These are phyloP conservation scores for Chromis chromis DNA, from an alignment of 2,797 vertebrate genomes.

Conservation along the genomic window DNA sequence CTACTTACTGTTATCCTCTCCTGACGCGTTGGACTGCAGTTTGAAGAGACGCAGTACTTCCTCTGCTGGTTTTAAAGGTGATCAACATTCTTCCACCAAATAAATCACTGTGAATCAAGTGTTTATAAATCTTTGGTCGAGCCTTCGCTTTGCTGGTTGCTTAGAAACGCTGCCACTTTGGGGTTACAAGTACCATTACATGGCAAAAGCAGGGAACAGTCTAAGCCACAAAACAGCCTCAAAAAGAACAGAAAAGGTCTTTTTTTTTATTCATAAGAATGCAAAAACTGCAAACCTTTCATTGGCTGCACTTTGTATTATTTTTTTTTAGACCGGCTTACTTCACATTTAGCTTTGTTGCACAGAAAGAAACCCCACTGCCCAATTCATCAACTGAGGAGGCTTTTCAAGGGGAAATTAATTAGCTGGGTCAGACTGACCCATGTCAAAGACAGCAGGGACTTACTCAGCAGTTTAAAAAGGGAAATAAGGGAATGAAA, in stretches of 20 bases:
- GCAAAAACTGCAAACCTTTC: conserved; percentile 47
- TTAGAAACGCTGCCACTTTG: conserved; percentile 88
- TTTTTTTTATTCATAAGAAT: conserved; percentile 34
- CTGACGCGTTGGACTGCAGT: conserved; percentile 22
- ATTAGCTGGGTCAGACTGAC: conserved; percentile 84
- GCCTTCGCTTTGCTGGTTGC: conserved; percentile 93
- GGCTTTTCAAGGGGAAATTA: conserved; percentile 77
- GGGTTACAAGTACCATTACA: conserved; percentile 81
- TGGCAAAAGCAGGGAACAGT: conserved; percentile 60
- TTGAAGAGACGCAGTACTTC: conserved; percentile 40
- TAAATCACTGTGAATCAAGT: conserved; percentile 83
- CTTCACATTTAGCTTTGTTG: conserved; percentile 67
- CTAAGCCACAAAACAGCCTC: conserved; percentile 30
- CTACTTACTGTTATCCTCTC: conserved; percentile 54
- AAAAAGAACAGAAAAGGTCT: conserved; percentile 37
- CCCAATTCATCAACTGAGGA: conserved; percentile 69
- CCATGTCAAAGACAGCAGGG: conserved; percentile 65
- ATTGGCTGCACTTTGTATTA: conserved; percentile 32
- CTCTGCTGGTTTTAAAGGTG: conserved; percentile 56
- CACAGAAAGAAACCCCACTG: conserved; percentile 56
- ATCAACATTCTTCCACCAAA: conserved; percentile 73
- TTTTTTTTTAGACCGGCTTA: conserved; percentile 46
- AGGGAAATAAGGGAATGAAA: conserved; percentile 9
- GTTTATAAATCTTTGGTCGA: conserved; percentile 89
- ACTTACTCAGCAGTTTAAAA: conserved; percentile 46